Percentiles rank a stretch among this genome's conserved stretches.
Conservation (phyloP, 1,140 invertebrate genomes). For the Kradibia gibbosae region DNA sequence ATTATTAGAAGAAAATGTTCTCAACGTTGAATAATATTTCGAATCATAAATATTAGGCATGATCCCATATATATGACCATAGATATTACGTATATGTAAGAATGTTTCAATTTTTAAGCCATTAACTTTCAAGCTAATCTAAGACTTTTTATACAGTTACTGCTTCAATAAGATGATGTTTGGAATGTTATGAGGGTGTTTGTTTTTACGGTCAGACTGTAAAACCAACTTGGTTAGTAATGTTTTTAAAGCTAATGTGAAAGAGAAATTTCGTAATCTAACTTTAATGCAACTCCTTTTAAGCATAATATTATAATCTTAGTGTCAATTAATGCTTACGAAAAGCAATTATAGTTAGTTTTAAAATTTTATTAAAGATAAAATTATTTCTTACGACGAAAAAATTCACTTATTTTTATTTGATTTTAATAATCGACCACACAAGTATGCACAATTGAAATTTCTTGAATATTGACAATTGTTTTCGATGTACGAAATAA, state of each 20-base stretch:
- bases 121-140: no score
- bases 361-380: neutral
- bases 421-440: no score
- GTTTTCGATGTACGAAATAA: no score
- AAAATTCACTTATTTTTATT: neutral
- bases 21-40: no score
- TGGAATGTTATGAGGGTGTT: slow-evolving; percentile 18
- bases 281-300: neutral
- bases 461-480: no score
- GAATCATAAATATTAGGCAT: no score
- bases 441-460: no score
- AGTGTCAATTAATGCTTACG: neutral
- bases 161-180: neutral
- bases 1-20: no score
- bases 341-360: neutral
- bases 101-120: no score
- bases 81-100: no score
- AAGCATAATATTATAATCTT: neutral
- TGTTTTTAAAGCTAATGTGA: neutral
- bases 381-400: neutral
- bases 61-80: no score
- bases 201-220: slow-evolving; percentile 10
- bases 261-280: neutral
- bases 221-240: neutral
- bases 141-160: neutral